Evolutionary conservation across 2,888 invertebrate species (phyloP).

Genomic region (Rhagonycha fulva): DNA sequence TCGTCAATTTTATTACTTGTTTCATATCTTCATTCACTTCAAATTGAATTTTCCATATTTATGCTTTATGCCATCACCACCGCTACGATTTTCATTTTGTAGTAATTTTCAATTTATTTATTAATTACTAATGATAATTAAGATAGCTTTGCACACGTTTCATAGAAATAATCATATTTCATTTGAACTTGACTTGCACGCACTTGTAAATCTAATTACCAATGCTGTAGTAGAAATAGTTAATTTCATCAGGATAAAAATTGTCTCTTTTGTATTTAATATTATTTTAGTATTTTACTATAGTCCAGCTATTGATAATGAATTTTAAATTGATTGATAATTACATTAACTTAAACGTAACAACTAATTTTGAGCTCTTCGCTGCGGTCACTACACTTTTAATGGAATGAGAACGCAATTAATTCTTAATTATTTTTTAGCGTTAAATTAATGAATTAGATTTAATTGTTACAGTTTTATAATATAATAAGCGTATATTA

Average conservation of each 20-base stretch:
- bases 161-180: neutral
- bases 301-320: neutral
- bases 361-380: neutral
- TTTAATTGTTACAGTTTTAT: neutral
- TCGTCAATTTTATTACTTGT: too few relatives aligned
- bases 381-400: neutral
- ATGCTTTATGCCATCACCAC: too few relatives aligned
- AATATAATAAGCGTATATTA: neutral
- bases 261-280: neutral
- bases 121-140: too few relatives aligned
- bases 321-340: neutral
- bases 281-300: neutral
- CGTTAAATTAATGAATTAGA: neutral
- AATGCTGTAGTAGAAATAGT: too few relatives aligned
- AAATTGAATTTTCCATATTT: too few relatives aligned
- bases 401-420: neutral
- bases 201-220: neutral
- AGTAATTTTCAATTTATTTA: too few relatives aligned
- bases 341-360: neutral
- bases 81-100: too few relatives aligned
- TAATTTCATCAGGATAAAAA: neutral
- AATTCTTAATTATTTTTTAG: neutral
- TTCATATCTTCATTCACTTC: too few relatives aligned
- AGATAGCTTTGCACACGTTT: neutral
- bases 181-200: neutral